Evolutionary conservation across 1,140 invertebrate species (phyloP).

Genomic region (Macrobrachium nipponense): DNA sequence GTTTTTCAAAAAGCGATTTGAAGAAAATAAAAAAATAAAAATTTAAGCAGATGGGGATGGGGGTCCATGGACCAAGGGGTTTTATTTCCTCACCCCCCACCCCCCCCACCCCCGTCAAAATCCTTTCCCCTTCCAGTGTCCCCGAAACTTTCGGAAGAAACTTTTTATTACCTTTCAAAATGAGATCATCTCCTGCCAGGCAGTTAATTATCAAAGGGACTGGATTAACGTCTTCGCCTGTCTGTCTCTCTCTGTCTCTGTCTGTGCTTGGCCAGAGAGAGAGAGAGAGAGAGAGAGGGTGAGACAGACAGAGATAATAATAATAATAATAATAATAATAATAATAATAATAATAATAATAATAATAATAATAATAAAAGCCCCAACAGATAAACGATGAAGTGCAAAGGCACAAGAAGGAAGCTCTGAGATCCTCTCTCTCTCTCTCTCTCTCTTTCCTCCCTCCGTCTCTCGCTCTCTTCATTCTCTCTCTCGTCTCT

Average conservation of each 20-base stretch:
- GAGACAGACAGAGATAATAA: not conserved
- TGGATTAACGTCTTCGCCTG: slow-evolving; percentile 29
- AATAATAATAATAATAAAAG: too few relatives aligned
- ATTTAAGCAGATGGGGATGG: too few relatives aligned
- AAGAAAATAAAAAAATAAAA: too few relatives aligned
- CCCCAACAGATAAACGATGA: too few relatives aligned
- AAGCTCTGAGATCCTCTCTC: not conserved
- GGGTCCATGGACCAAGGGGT: too few relatives aligned
- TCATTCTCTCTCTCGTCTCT: not conserved
- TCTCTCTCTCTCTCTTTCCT: not conserved
- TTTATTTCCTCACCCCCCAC: not conserved
- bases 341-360: too few relatives aligned
- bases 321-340: too few relatives aligned
- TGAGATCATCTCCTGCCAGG: slow-evolving; percentile 55
- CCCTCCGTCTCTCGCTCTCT: not conserved
- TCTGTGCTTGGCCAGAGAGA: not conserved
- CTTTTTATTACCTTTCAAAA: slow-evolving; percentile 56
- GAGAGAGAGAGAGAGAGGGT: not conserved
- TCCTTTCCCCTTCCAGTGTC: slow-evolving; percentile 7
- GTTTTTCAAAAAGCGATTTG: too few relatives aligned
- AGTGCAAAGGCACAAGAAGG: too few relatives aligned
- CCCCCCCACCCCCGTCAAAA: not conserved
- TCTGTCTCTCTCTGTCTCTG: too few relatives aligned
- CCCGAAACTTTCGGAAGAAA: slow-evolving; percentile 30
- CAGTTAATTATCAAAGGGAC: slow-evolving; percentile 58